phyloP scores from a whole-genome alignment of 2,888 invertebrate species.

The Fabriciana adippe region DNA sequence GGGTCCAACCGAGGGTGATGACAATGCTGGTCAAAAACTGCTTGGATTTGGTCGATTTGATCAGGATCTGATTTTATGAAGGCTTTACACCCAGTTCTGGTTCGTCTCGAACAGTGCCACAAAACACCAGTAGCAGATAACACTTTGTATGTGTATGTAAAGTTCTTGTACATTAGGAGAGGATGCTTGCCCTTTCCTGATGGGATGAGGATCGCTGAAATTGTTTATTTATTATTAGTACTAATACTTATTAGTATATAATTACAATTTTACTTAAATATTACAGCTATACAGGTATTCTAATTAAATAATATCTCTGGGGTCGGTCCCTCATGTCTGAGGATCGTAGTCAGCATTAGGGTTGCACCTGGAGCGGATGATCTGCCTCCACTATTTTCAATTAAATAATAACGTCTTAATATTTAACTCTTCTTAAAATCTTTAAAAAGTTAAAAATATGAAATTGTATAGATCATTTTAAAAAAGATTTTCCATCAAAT shows the following conservation, averaged over 20 bases:
- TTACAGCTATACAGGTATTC: no score
- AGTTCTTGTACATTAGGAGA: slow-evolving; percentile 56
- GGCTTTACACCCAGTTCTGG: slow-evolving; percentile 64
- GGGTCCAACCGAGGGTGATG: slow-evolving; percentile 45
- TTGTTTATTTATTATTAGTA: background rate
- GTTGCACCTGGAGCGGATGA: no score
- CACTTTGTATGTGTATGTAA: slow-evolving; percentile 61
- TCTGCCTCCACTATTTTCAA: no score
- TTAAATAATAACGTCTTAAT: no score
- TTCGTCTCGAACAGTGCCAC: slow-evolving; percentile 66
- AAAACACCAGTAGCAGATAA: slow-evolving; percentile 54
- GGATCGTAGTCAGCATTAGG: no score
- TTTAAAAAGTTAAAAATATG: no score
- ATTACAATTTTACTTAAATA: no score
- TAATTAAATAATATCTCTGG: no score
- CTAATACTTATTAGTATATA: background rate
- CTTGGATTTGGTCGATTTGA: slow-evolving; percentile 48
- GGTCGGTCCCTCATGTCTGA: no score
- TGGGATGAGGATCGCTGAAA: slow-evolving; percentile 59
- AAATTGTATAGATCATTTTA: no score
- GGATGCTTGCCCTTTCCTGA: slow-evolving; percentile 68
- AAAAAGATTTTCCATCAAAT: no score
- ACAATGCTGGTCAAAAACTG: slow-evolving; percentile 52
- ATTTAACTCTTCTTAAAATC: no score
- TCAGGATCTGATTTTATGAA: slow-evolving; percentile 55